A percentile compares a stretch with the other conserved stretches of the same genome.
phyloP scores from a whole-genome alignment of 2,797 vertebrate genomes.

The Anniella stebbinsi region DNA sequence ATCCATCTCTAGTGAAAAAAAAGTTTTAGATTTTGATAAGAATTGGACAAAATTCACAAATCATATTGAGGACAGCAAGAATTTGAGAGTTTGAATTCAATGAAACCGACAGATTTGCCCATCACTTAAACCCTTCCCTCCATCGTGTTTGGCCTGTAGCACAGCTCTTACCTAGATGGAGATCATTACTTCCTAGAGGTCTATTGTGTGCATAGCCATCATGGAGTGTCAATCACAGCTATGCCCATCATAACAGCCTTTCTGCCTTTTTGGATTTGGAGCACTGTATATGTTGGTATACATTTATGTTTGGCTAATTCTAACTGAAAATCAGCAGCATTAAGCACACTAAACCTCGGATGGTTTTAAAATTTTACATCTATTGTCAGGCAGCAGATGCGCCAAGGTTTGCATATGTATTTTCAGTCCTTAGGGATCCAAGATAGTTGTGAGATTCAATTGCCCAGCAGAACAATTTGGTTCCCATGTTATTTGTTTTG shows the following conservation, averaged over 20 bases:
- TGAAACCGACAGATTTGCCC: no score
- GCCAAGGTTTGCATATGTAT: background rate
- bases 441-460: background rate
- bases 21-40: no score
- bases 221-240: background rate
- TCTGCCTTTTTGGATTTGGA: background rate
- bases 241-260: background rate
- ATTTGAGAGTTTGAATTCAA: no score
- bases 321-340: conserved; percentile 21
- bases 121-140: no score
- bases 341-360: background rate
- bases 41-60: no score
- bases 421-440: background rate
- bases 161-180: background rate
- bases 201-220: background rate
- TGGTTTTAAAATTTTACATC: background rate
- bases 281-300: background rate
- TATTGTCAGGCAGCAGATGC: background rate
- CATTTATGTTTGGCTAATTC: conserved; percentile 1
- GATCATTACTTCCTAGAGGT: background rate
- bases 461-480: background rate
- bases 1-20: no score
- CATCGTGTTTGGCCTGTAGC: background rate
- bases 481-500: conserved; percentile 25
- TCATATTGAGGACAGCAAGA: no score